phyloP scores from a whole-genome alignment of 2,888 invertebrate species.

The Torymus texanus region DNA sequence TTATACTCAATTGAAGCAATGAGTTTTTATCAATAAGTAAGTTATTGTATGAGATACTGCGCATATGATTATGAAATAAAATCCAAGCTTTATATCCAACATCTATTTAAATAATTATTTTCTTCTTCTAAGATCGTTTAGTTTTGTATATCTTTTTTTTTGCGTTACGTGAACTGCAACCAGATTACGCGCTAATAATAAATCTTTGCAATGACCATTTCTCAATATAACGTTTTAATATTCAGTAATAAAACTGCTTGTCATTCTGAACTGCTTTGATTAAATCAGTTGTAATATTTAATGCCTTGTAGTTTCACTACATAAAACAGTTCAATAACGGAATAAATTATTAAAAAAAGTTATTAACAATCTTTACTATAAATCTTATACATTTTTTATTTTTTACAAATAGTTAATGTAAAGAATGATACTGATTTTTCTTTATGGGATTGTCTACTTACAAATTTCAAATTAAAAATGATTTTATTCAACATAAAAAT shows the following conservation, averaged over 20 bases:
- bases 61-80: slow-evolving; percentile 29
- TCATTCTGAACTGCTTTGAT: no score
- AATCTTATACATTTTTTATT: no score
- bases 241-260: no score
- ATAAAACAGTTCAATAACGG: not conserved
- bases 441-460: no score
- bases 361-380: no score
- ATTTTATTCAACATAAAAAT: no score
- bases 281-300: no score
- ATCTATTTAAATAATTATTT: slow-evolving; percentile 10
- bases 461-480: no score
- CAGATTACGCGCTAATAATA: slow-evolving; percentile 1
- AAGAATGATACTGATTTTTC: no score
- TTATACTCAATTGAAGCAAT: slow-evolving; percentile 27
- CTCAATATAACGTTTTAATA: not conserved
- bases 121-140: not conserved
- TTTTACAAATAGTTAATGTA: no score
- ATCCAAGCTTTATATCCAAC: not conserved
- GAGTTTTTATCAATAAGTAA: slow-evolving; percentile 39
- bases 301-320: no score
- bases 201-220: not conserved
- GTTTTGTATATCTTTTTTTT: not conserved
- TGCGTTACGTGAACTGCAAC: slow-evolving; percentile 17
- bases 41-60: slow-evolving; percentile 24
- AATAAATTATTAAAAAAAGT: no score